Evolutionary conservation across 2,888 invertebrate genomes (phyloP).

Genomic region (Eupsilia transversa): DNA sequence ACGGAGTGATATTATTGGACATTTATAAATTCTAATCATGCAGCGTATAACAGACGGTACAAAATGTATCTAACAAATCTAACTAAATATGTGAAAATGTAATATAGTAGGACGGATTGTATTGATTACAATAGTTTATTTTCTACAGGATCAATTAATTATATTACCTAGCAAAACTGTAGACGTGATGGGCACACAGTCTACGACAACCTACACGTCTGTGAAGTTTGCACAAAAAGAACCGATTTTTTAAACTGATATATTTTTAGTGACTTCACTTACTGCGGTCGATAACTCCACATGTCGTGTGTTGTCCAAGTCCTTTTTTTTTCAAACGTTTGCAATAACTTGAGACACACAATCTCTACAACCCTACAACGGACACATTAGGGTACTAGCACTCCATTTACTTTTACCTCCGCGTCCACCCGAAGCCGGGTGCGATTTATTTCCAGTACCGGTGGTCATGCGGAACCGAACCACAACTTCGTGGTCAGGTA

Average conservation of each 20-base stretch:
- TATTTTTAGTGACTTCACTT: too few relatives aligned
- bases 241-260: too few relatives aligned
- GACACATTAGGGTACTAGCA: not conserved
- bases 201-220: too few relatives aligned
- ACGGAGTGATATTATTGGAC: constrained; percentile 2
- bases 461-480: constrained; percentile 26
- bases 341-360: not conserved
- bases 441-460: constrained; percentile 33
- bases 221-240: too few relatives aligned
- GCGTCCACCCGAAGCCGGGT: not conserved
- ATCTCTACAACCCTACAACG: not conserved
- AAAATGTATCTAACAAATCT: not conserved
- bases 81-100: too few relatives aligned
- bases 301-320: not conserved
- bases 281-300: too few relatives aligned
- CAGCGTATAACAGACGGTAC: not conserved
- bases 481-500: constrained; percentile 30
- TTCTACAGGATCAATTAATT: too few relatives aligned
- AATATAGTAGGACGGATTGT: too few relatives aligned
- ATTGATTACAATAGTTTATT: too few relatives aligned
- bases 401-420: constrained; percentile 8
- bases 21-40: not conserved
- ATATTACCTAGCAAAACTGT: too few relatives aligned
- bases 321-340: not conserved
- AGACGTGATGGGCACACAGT: too few relatives aligned